Evolutionary conservation across 2,797 vertebrate species (phyloP).

Genomic region (Psittacula derbiana): DNA sequence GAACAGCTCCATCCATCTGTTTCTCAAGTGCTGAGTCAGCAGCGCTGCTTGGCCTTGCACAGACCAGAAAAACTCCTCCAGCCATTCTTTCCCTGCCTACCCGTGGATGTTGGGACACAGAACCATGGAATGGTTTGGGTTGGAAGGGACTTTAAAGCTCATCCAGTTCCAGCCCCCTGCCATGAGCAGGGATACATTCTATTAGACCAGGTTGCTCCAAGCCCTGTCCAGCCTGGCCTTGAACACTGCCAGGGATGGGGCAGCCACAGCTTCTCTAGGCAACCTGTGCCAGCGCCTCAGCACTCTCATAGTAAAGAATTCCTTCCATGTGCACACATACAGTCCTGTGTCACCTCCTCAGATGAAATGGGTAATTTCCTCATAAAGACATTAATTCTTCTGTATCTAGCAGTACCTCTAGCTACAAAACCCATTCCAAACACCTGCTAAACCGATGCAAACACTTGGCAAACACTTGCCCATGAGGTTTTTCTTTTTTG

Average conservation of each 20-base stretch:
- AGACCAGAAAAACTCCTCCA: neutral
- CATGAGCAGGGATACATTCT: neutral
- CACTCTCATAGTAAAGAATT: neutral
- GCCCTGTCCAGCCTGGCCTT: neutral
- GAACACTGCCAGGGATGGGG: neutral
- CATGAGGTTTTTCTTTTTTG: neutral
- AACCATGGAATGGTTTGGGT: neutral
- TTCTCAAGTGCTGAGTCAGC: accelerated
- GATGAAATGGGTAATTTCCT: neutral
- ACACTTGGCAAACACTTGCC: constrained; percentile 28
- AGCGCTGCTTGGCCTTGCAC: neutral
- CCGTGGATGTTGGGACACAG: neutral
- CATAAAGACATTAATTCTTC: neutral
- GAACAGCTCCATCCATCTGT: accelerated
- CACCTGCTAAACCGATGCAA: constrained; percentile 56
- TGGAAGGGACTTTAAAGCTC: neutral
- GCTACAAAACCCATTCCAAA: neutral
- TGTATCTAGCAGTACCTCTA: neutral
- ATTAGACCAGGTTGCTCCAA: neutral
- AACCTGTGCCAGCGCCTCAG: neutral
- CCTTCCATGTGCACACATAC: accelerated
- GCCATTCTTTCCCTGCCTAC: neutral
- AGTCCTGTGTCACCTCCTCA: neutral
- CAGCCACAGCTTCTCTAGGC: neutral
- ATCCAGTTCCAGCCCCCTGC: neutral